Percentiles rank a stretch among this genome's conserved stretches.
Evolutionary conservation across 1,140 invertebrate species (phyloP).

Genomic region (Leptinotarsa defecta): DNA sequence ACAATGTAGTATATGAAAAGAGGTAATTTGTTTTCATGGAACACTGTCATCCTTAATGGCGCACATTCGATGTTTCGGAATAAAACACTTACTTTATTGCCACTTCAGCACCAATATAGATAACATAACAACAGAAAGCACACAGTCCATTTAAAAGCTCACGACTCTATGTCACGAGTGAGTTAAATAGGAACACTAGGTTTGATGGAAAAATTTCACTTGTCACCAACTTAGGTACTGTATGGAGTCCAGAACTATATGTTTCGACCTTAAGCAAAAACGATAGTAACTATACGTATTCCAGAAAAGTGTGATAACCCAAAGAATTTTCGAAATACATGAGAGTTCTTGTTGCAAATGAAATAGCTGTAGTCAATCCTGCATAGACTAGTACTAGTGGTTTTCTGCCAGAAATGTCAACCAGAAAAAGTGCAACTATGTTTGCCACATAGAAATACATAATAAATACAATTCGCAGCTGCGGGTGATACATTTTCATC

Average conservation of each 20-base stretch:
- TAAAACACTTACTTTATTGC: no score
- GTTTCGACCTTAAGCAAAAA: neutral
- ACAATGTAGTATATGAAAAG: no score
- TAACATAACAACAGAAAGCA: no score
- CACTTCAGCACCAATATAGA: no score
- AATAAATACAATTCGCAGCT: no score
- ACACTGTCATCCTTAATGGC: no score
- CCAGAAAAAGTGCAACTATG: slow-evolving; percentile 18
- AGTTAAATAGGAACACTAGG: neutral
- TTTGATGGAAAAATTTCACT: slow-evolving; percentile 26
- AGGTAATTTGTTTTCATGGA: no score
- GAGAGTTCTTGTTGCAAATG: neutral
- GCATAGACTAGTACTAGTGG: neutral
- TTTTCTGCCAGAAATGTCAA: slow-evolving; percentile 22
- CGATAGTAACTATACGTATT: neutral
- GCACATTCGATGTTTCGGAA: no score
- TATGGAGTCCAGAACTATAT: slow-evolving; percentile 47
- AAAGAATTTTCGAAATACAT: neutral
- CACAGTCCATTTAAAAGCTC: no score
- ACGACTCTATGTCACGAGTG: no score
- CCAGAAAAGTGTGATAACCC: neutral
- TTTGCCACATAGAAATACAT: no score
- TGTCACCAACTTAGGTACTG: neutral
- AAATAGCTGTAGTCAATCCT: neutral
- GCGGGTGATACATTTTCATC: no score